These are phyloP conservation scores for Melanchra persicariae DNA, from an alignment of 2,888 invertebrate species.

Conservation along the genomic window DNA sequence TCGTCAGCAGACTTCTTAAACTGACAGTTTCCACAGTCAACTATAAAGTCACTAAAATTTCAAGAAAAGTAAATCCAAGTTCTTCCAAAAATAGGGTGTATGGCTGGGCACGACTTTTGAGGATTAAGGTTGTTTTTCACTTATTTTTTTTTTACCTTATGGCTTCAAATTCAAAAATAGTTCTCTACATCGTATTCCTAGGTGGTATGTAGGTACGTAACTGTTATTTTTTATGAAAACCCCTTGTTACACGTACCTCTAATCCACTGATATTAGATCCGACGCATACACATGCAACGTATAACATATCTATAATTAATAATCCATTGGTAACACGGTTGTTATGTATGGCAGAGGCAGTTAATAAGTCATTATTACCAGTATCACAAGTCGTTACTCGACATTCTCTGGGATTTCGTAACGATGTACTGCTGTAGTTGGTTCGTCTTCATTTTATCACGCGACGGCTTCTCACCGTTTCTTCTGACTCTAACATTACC, in stretches of 20 bases:
- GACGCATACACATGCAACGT: neutral
- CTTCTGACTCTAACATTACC: neutral
- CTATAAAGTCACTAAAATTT: too few relatives aligned
- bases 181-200: too few relatives aligned
- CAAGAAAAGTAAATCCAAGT: too few relatives aligned
- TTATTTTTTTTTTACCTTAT: too few relatives aligned
- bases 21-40: neutral
- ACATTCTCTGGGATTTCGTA: slow-evolving; percentile 12
- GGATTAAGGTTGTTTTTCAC: too few relatives aligned
- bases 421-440: neutral
- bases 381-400: slow-evolving; percentile 20
- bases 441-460: slow-evolving; percentile 15
- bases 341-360: slow-evolving; percentile 5
- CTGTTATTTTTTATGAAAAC: too few relatives aligned
- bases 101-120: too few relatives aligned
- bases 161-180: too few relatives aligned
- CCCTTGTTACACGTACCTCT: neutral
- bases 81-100: too few relatives aligned
- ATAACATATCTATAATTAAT: neutral
- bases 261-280: neutral
- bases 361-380: slow-evolving; percentile 29
- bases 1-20: neutral
- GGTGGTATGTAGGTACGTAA: too few relatives aligned
- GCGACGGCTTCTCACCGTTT: neutral
- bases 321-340: slow-evolving; percentile 11